phyloP scores from a whole-genome alignment of 1,140 invertebrate species.

The Phthorimaea operculella region DNA sequence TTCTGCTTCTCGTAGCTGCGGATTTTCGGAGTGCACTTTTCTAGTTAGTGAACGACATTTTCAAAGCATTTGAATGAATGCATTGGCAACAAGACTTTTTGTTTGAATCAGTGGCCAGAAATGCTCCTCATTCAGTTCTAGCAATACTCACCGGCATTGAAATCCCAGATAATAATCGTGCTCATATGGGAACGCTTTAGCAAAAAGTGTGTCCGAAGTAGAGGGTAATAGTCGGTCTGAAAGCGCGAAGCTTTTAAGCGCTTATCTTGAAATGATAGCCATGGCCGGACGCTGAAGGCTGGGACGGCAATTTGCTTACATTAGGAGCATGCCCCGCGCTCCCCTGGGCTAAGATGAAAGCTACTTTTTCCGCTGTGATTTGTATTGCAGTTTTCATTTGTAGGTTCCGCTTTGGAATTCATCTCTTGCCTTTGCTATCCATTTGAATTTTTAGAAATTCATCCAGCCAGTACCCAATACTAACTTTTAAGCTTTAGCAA shows the following conservation, averaged over 20 bases:
- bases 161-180: neutral
- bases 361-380: conserved; percentile 21
- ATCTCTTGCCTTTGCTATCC: too few species aligned
- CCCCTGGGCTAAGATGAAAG: conserved; percentile 22
- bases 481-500: too few species aligned
- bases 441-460: too few species aligned
- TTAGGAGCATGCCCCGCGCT: conserved; percentile 52
- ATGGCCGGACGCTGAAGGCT: conserved; percentile 57
- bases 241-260: conserved; percentile 64
- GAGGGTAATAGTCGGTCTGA: conserved; percentile 50
- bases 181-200: conserved; percentile 12
- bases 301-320: conserved; percentile 65
- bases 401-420: neutral
- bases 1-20: too few species aligned
- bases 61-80: too few species aligned
- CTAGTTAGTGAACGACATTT: too few species aligned
- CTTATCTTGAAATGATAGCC: conserved; percentile 65
- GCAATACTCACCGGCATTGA: too few species aligned
- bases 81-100: too few species aligned
- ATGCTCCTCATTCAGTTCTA: too few species aligned
- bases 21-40: too few species aligned
- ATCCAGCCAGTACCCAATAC: too few species aligned
- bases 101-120: too few species aligned
- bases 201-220: conserved; percentile 52
- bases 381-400: conserved; percentile 9